Base-by-base conservation (phyloP, 2,797 vertebrate species). In the Ciconia nigra region DNA sequence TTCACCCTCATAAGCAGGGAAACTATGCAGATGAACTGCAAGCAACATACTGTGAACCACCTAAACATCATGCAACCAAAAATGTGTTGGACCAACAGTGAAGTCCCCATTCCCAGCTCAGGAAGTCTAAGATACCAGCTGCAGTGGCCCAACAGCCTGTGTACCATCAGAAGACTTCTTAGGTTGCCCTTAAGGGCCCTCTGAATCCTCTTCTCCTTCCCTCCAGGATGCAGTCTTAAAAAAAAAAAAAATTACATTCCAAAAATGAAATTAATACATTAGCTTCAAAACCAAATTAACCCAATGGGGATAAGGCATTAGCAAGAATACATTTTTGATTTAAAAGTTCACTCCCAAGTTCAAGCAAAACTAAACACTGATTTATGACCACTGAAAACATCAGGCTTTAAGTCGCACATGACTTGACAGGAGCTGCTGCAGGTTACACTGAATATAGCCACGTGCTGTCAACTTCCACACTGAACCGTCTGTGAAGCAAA, bases 361-460 rank as follows among this genome's bases (percentile, higher is more conserved):
- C 18, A 46, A 42, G 31, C 17, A 42, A 52, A 77, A 63, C 20
- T 12, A 5, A 81, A 31, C 26, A 8, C 24, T 25, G 79, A 80
- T 46, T 73, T 49, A 49, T 8, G 21, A 42, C 18, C 44, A 10
- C 47, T 18, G 58, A 31, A 42, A 58, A 42, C 31, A 21, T 16
- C 14, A 14, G 47, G 42, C 69, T 63, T 20, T 24, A 54, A 41
- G 55, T 12, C 1, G 0, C 52, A 15, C 35, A 12, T 0, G 2
- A 31, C 47, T 1, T 46, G 70, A n/a, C 13, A 26, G 33, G 57
- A 44, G 28, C n/a, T 62, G 66, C 66, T 69, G 82, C 33, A 73
- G 61, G 77, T 54, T 35, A 28, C 5, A 26, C 46, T 9, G 52
- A 33, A 44, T 3, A 58, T 0, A 49, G 42, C 41, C 29, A 31